These are phyloP conservation scores for Rhynchophorus ferrugineus DNA, from an alignment of 1,140 invertebrate species.

Conservation along the genomic window DNA sequence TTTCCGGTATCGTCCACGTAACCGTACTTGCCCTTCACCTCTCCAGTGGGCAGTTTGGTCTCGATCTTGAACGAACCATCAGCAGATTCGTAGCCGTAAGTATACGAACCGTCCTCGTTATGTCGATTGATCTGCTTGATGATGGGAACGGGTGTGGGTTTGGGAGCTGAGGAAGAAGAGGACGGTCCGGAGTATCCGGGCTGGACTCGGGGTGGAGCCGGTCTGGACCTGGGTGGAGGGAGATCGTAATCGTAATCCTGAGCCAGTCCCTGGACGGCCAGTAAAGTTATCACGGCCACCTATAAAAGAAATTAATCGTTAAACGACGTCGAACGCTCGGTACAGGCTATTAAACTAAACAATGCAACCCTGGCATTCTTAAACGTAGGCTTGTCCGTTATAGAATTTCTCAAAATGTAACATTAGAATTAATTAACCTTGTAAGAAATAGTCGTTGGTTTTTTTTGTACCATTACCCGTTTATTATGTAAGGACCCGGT, in stretches of 20 bases:
- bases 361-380: too few relatives aligned
- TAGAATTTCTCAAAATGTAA: too few relatives aligned
- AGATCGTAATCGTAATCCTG: constrained; percentile 56
- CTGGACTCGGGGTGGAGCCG: constrained; percentile 43
- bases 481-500: too few relatives aligned
- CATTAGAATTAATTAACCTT: too few relatives aligned
- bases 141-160: constrained; percentile 66
- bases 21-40: constrained; percentile 79
- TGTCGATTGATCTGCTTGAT: constrained; percentile 80
- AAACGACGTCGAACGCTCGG: not conserved
- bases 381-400: too few relatives aligned
- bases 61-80: constrained; percentile 83
- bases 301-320: constrained; percentile 28
- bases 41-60: constrained; percentile 67
- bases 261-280: constrained; percentile 37
- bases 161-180: constrained; percentile 42
- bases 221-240: constrained; percentile 40
- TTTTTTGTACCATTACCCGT: too few relatives aligned
- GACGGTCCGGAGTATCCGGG: constrained; percentile 41
- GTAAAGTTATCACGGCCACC: constrained; percentile 41
- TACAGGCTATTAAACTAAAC: not conserved
- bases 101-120: constrained; percentile 80
- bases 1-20: constrained; percentile 77
- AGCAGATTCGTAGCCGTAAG: constrained; percentile 77
- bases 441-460: too few relatives aligned